Conservation (phyloP, 2,113 vertebrate species). For the Numida meleagris region DNA sequence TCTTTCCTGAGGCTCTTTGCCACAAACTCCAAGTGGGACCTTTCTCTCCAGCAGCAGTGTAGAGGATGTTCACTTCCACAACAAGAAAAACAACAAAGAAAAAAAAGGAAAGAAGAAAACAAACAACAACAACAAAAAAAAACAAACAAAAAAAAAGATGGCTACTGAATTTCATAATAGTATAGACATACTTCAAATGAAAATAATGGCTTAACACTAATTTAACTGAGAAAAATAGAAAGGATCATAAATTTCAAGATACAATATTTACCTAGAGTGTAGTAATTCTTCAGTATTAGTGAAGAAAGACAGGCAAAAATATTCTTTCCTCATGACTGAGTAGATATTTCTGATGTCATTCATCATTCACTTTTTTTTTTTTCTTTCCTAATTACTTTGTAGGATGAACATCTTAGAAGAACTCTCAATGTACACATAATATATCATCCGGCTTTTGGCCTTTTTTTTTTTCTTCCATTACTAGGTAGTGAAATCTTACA, state of each 20-base stretch:
- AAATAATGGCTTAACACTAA: not conserved
- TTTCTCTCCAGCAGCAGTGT: too few relatives aligned
- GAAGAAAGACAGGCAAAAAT: not conserved
- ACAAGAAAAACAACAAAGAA: not conserved
- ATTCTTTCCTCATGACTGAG: not conserved
- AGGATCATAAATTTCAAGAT: not conserved
- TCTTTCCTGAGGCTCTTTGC: too few relatives aligned
- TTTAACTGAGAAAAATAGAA: not conserved
- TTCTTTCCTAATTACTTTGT: not conserved
- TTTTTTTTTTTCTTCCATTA: not conserved
- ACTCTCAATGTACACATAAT: not conserved
- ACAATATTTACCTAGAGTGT: not conserved
- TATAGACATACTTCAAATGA: not conserved
- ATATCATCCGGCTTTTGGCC: not conserved
- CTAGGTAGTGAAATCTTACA: not conserved
- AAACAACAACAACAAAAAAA: too few relatives aligned
- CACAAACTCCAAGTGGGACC: too few relatives aligned
- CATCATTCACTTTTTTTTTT: not conserved
- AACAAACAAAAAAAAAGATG: not conserved
- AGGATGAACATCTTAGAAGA: not conserved
- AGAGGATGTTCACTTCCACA: rapidly evolving
- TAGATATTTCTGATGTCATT: not conserved
- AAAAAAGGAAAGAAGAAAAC: not conserved
- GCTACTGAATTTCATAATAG: not conserved
- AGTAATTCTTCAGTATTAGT: not conserved